Percentiles rank a stretch among this genome's conserved stretches.
Evolutionary conservation across 2,113 vertebrate species (phyloP).

Genomic region (Cryptomyrus ogoouensis): DNA sequence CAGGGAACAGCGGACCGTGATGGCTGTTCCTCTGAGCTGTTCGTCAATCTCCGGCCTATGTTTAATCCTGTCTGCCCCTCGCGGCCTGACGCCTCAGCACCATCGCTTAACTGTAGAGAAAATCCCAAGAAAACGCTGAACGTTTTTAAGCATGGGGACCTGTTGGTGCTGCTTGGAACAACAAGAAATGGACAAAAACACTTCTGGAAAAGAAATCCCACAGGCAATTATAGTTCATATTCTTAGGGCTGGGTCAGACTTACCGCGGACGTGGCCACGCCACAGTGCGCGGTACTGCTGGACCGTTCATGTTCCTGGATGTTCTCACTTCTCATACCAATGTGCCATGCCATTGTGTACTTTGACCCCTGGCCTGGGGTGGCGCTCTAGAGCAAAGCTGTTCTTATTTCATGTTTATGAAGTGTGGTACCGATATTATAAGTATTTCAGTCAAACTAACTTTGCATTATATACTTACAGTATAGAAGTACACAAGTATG

Average conservation of each 20-base stretch:
- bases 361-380: not conserved
- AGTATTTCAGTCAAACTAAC: not conserved
- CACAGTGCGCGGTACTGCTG: not conserved
- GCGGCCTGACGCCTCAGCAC: constrained; percentile 38
- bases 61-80: constrained; percentile 4
- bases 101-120: constrained; percentile 41
- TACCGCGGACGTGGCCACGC: not conserved
- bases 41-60: constrained; percentile 37
- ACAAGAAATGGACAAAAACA: not conserved
- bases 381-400: not conserved
- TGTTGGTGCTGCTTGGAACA: not conserved
- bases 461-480: not conserved
- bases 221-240: not conserved
- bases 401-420: not conserved
- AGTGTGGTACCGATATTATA: not conserved
- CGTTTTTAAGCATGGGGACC: not conserved
- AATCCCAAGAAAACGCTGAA: constrained; percentile 33
- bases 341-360: not conserved
- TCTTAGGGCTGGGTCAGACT: not conserved
- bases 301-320: not conserved
- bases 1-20: constrained; percentile 48
- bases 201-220: not conserved
- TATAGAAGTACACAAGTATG: not conserved
- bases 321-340: not conserved
- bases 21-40: constrained; percentile 29